Base-by-base conservation (phyloP, 1,140 invertebrate species). In the Cheumatopsyche charites region DNA sequence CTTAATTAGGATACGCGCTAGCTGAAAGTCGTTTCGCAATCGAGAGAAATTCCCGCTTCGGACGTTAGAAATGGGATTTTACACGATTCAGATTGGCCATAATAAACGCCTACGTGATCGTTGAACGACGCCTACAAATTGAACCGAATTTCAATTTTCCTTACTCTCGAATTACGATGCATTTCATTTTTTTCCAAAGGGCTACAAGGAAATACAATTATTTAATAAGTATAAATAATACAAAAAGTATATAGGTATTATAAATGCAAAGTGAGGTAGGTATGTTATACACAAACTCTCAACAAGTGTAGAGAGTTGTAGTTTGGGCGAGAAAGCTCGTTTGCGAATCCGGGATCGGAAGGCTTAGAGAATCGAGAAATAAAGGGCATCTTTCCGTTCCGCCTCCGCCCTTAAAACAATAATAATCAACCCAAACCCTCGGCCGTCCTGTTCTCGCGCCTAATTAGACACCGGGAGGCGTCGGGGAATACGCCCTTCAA, bases 391-490 rank as follows among this genome's bases (percentile, higher is more conserved):
- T 45, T 19, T 49, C 43, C 69, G 62, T 65, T 70, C 25, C 29
- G 29, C 29, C 66, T 67, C 62, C 70, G 23, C 69, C 68, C 70
- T 71, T 47, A 73, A 73, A 68, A 68, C 66, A 68, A 75, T 73
- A 73, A 75, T 75, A 75, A 73, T 75, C 69, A 73, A 73, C 75
- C 75, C 70, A 36, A 36, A 36, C 55, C 55, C 55, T 58, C 43
- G 43, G 11, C 15, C 43, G 13, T 58, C 55, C 45, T 76, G 75
- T 76, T 76, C 71, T 66, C 52, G 29, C 72, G 75, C 72, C 75
- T 76, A 76, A 76, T 76, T 76, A 76, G 72, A 73, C 75, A 72
- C 71, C 49, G 71, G 66, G 67, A 76, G 74, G 74, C 74, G 74
- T 75, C 63, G 74, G 72, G 62, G 52, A 76, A 76, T 36, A 73